phyloP scores from a whole-genome alignment of 2,113 vertebrate genomes.

The chimpanzee (Pan troglodytes) region NHGRI_mPanTro3-v2.1_pri NC_072408.2:119065501-119066000 shows the following conservation, averaged over 20 bases:
- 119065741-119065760: neutral
- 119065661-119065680: neutral
- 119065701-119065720: neutral
- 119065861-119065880: neutral
- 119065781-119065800: neutral
- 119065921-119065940: neutral
- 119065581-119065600: neutral
- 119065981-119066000: neutral
- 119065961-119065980: conserved; percentile 21
- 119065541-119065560: neutral
- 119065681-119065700: neutral
- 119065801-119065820: neutral
- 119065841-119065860: neutral
- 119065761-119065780: too few species aligned
- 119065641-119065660: too few species aligned
- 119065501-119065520: neutral
- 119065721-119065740: neutral
- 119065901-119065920: conserved; percentile 5
- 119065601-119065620: neutral
- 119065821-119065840: conserved; percentile 19
- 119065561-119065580: neutral
- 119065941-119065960: neutral
- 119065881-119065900: conserved; percentile 6
- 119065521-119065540: neutral
- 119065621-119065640: too few species aligned